Base-by-base conservation (phyloP, 2,113 vertebrate genomes). In the Numida meleagris region DNA sequence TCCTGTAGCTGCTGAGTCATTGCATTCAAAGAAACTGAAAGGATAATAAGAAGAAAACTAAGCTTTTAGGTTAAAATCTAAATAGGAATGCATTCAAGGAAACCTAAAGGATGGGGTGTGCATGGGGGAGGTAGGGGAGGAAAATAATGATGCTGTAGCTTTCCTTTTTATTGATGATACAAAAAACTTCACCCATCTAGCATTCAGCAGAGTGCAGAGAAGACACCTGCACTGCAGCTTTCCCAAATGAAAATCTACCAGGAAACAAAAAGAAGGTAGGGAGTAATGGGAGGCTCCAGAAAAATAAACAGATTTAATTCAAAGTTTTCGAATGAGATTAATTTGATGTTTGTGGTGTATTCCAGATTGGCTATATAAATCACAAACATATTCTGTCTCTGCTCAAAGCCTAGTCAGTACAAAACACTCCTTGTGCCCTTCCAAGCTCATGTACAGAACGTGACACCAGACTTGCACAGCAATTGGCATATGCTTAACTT, bases 1-100 rank as follows among this genome's bases (percentile, higher is more conserved):
- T 98, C 98, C 96, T 98, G 98, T 63, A 98, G 98, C 95, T 98
- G 98, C 97, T 99, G 98, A 51, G 98, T 98, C 99, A 99, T 99
- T 77, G 96, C 95, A 96, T 97, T 93, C 85, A 80, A 50, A n/a
- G 82, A 88, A 88, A 80, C 96, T 97, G 86, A 68, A 93, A 93
- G 29, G 59, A 78, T 4, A 70, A 74, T 38, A 93, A 75, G 68
- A 16, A 38, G 27, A 36, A 23, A 93, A 67, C 12, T 82, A 70
- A 61, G 83, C 3, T 77, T 94, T 92, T 43, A 63, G 42, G 57
- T 58, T 67, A 75, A 83, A 57, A 90, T 15, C 38, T 88, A 38
- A 90, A 59, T 57, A 81, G 43, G 61, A 93, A 34, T n/a, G 46
- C 33, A 74, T 74, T 42, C 38, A 88, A 77, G 18, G 34, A 29